phyloP scores from a whole-genome alignment of 2,797 vertebrate genomes.

The Craterocephalus amniculus region DNA sequence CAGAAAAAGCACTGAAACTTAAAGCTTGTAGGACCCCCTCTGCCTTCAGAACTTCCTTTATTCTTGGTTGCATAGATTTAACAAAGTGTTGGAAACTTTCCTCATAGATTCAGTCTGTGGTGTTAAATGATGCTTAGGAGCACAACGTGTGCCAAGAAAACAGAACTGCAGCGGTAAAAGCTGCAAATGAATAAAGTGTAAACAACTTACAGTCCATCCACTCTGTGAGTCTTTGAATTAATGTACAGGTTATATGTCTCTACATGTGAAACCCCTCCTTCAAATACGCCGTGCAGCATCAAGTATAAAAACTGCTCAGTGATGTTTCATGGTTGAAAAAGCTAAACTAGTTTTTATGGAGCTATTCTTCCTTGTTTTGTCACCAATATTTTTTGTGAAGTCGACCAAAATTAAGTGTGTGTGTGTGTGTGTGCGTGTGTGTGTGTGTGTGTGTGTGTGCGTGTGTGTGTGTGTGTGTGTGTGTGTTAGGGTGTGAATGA shows the following conservation, averaged over 20 bases:
- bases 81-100: too few species aligned
- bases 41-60: too few species aligned
- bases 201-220: background rate
- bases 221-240: background rate
- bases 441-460: slow-evolving; percentile 79
- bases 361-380: background rate
- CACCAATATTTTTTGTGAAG: background rate
- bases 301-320: background rate
- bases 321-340: background rate
- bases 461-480: slow-evolving; percentile 82
- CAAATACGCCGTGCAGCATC: background rate
- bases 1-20: too few species aligned
- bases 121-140: too few species aligned
- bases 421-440: slow-evolving; percentile 87
- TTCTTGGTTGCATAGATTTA: too few species aligned
- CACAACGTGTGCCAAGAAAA: background rate
- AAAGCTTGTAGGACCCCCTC: too few species aligned
- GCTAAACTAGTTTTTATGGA: background rate
- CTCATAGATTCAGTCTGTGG: too few species aligned
- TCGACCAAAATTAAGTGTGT: too few species aligned
- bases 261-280: background rate
- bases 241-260: background rate
- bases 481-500: slow-evolving; percentile 92
- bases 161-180: background rate
- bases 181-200: background rate